phyloP scores from a whole-genome alignment of 1,140 invertebrate species.

The Venustaconcha ellipsiformis region DNA sequence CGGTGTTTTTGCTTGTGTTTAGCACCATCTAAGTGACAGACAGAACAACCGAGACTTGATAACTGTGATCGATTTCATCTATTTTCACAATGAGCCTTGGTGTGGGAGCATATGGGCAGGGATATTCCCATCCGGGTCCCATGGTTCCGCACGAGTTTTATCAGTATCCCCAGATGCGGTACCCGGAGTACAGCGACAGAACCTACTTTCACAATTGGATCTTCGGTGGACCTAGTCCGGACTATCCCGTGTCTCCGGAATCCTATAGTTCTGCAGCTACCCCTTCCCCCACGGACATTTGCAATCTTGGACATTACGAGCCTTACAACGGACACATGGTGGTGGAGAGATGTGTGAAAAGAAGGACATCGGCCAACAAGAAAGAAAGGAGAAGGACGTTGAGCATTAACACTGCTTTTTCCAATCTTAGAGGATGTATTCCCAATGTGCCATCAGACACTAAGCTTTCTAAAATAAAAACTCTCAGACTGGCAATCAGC shows the following conservation, averaged over 20 bases:
- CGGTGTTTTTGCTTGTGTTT: conserved; percentile 14
- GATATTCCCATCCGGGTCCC: conserved; percentile 14
- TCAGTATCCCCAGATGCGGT: conserved; percentile 6
- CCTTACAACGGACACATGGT: conserved; percentile 33
- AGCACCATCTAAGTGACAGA: conserved; percentile 30
- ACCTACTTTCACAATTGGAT: conserved; percentile 25
- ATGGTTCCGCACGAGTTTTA: conserved; percentile 23
- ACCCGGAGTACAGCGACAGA: conserved; percentile 16
- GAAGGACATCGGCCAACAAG: conserved; percentile 78
- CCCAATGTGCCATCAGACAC: conserved; percentile 96
- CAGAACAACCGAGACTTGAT: conserved; percentile 23
- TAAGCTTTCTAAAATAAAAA: conserved; percentile 79
- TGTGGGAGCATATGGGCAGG: conserved; percentile 25
- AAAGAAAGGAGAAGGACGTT: conserved; percentile 90
- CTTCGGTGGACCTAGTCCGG: conserved; percentile 5
- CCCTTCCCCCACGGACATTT: conserved; percentile 16
- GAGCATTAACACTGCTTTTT: conserved; percentile 95
- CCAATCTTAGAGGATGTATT: conserved; percentile 90
- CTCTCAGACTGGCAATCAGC: conserved; percentile 70
- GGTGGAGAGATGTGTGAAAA: conserved; percentile 45
- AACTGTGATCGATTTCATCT: conserved; percentile 7
- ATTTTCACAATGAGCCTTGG: conserved; percentile 26
- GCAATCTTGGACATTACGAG: conserved; percentile 46
- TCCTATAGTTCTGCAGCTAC: conserved; percentile 17
- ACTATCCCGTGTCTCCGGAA: conserved; percentile 11